These are phyloP conservation scores for Phoronis australis DNA, from an alignment of 2,888 invertebrate genomes.

Conservation along the genomic window DNA sequence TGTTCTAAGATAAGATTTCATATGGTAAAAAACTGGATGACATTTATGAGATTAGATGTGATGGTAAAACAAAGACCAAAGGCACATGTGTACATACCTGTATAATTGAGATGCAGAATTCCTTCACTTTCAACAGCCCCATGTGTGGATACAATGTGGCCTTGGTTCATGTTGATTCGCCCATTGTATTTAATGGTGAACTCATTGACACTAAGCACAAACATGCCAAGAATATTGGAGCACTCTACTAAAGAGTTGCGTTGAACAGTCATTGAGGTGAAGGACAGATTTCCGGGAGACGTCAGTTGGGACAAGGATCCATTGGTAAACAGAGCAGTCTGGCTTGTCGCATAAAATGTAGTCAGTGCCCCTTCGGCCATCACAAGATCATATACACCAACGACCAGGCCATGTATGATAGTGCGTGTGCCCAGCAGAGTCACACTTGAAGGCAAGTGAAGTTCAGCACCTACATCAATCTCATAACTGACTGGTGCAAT, in stretches of 20 bases:
- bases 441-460: slow-evolving; percentile 25
- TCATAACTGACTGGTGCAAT: slow-evolving; percentile 35
- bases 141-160: slow-evolving; percentile 21
- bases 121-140: slow-evolving; percentile 29
- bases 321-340: slow-evolving; percentile 29
- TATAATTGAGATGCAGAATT: slow-evolving; percentile 20
- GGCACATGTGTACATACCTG: slow-evolving; percentile 17
- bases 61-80: too few species aligned
- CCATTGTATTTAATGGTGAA: slow-evolving; percentile 27
- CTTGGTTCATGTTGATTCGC: slow-evolving; percentile 23
- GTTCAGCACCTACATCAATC: slow-evolving; percentile 22
- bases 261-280: slow-evolving; percentile 26
- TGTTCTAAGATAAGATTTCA: too few species aligned
- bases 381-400: slow-evolving; percentile 31
- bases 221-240: slow-evolving; percentile 16
- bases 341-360: slow-evolving; percentile 24
- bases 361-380: slow-evolving; percentile 27
- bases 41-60: too few species aligned
- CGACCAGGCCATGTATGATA: slow-evolving; percentile 22
- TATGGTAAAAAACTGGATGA: too few species aligned
- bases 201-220: slow-evolving; percentile 20
- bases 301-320: slow-evolving; percentile 22
- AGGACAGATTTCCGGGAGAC: slow-evolving; percentile 24
- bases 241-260: slow-evolving; percentile 23
- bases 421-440: slow-evolving; percentile 29